Evolutionary conservation across 2,797 vertebrate species (phyloP), one percentile per base, ranked within the genome.

Genomic region (Serranus cabrilla): DNA sequence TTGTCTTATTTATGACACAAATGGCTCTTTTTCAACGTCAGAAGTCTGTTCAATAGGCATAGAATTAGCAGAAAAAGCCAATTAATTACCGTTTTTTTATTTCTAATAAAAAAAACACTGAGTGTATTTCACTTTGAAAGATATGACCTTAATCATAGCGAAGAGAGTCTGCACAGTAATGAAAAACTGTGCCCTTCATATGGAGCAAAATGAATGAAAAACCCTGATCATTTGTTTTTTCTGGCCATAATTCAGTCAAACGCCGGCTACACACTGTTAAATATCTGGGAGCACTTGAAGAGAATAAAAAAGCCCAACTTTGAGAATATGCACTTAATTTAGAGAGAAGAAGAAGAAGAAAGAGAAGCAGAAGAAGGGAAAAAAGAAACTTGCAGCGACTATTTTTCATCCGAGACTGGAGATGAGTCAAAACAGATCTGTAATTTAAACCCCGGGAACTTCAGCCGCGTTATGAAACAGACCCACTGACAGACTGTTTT

Each of bases 391-490:
- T 64, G 39, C 7, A 62, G 62, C 20, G 58, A 74, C 39, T 58
- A 50, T 40, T 55, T 62, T 56, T 73, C 63, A 49, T 50, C 9
- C 16, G 78, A 37, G 49, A n/a, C 40, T 60, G 31, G 59, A 87
- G 80, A 83, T 75, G 81, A 85, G 50, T 81, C 77, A 54, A 40
- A 68, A 39, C 68, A 72, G 62, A 81, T 54, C 55, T 14, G 68
- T 74, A 39, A 85, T 64, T 49, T 20, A 65, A 82, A 73, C 59
- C 81, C 21, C 46, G 39, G 47, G 11, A 52, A 5, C 27, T 42
- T 50, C 31, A 25, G 67, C 46, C 49, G 66, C 31, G 50, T n/a
- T 27, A 20, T 68, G 23, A 58, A 69, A 42, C n/a, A 13, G 31
- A 54, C 8, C 21, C 45, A 59, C 11, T 21, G 34, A 70, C 60